These are phyloP conservation scores for Nothocercus julius DNA, from an alignment of 2,113 vertebrate genomes.

Conservation along the genomic window DNA sequence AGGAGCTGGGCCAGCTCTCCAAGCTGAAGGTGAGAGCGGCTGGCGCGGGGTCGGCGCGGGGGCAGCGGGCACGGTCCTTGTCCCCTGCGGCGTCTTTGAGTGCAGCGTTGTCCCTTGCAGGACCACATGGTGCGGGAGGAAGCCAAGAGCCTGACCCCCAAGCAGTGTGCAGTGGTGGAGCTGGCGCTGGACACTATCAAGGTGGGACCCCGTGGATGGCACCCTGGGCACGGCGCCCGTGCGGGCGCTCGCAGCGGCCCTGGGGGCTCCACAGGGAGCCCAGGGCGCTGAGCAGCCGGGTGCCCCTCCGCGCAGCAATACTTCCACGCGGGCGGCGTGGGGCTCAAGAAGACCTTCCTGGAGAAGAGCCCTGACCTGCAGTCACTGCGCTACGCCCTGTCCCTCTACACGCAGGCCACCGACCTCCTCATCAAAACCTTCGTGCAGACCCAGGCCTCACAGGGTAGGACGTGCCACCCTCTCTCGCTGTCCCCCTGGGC, in stretches of 20 bases:
- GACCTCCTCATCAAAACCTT: constrained; percentile 98
- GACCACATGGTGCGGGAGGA: constrained; percentile 99
- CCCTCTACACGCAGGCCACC: constrained; percentile 97
- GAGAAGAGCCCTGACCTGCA: constrained; percentile 96
- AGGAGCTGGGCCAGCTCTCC: constrained; percentile 96
- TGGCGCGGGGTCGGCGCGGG: too few species aligned
- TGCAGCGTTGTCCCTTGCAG: constrained; percentile 64
- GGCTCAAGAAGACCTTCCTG: constrained; percentile 97
- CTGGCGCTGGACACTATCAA: constrained; percentile 97
- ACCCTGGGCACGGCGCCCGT: not conserved
- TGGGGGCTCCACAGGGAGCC: too few species aligned
- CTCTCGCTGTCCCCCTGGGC: too few species aligned
- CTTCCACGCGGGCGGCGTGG: constrained; percentile 96
- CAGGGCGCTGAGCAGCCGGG: not conserved
- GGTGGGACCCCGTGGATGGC: constrained; percentile 73
- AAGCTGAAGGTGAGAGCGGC: constrained; percentile 88
- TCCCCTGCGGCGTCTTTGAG: not conserved
- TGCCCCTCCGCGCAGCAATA: constrained; percentile 85
- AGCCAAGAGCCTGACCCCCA: constrained; percentile 94
- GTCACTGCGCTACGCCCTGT: constrained; percentile 94
- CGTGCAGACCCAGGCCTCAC: constrained; percentile 91
- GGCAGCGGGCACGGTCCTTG: too few species aligned
- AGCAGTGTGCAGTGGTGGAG: constrained; percentile 96
- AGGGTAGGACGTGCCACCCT: constrained; percentile 80
- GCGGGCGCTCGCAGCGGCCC: too few species aligned